Percentiles rank a stretch among this genome's conserved stretches.
Conservation (phyloP, 2,888 invertebrate genomes). For the Rotaria magnacalcarata region DNA sequence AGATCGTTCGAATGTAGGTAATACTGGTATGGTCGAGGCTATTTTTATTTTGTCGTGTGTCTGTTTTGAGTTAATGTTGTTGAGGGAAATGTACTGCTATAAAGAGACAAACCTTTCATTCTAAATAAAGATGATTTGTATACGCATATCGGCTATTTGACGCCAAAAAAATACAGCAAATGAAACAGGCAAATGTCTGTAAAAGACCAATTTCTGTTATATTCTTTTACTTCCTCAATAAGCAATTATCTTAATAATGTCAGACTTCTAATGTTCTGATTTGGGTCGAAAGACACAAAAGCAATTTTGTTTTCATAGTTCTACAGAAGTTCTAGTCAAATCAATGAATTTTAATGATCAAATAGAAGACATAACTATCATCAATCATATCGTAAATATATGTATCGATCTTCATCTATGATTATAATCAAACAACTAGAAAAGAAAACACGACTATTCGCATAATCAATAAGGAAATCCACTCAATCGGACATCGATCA, state of each 20-base stretch:
- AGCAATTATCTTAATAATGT: not conserved
- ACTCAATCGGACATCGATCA: slow-evolving; percentile 17
- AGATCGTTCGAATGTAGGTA: not conserved
- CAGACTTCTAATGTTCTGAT: not conserved
- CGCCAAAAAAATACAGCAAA: no score
- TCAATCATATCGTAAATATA: not conserved
- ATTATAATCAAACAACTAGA: not conserved
- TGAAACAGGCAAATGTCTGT: not conserved
- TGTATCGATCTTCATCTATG: not conserved
- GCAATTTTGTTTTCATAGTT: not conserved
- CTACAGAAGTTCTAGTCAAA: not conserved
- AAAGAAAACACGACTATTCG: not conserved
- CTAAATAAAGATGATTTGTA: not conserved
- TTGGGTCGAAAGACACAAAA: not conserved
- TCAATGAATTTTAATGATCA: not conserved
- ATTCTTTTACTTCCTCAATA: not conserved
- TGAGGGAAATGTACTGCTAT: no score
- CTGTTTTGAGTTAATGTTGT: not conserved
- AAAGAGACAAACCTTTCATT: not conserved
- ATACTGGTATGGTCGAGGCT: not conserved
- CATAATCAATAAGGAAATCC: slow-evolving; percentile 9
- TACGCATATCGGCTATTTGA: no score
- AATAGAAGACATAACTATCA: not conserved
- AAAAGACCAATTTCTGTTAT: not conserved
- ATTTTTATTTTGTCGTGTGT: not conserved